These are phyloP conservation scores for Diarsia mendica DNA, from an alignment of 2,888 invertebrate species.

Conservation along the genomic window DNA sequence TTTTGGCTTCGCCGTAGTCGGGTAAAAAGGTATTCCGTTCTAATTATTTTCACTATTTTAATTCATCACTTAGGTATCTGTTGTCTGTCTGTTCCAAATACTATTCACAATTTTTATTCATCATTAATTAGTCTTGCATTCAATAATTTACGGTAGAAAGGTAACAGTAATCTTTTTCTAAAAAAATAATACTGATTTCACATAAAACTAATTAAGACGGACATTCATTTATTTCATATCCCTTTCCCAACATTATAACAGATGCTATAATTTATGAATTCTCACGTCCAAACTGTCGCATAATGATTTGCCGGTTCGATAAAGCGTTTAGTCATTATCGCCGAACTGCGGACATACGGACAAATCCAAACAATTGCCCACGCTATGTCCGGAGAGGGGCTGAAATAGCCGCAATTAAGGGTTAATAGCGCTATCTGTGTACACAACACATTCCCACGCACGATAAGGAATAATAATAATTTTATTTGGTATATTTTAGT, in stretches of 20 bases:
- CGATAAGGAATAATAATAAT: slow-evolving; percentile 17
- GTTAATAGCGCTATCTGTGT: slow-evolving; percentile 75
- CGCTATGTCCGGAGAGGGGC: slow-evolving; percentile 60
- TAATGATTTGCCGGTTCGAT: slow-evolving; percentile 79
- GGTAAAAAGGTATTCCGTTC: too few species aligned
- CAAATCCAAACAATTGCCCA: slow-evolving; percentile 71
- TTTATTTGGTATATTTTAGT: slow-evolving; percentile 1
- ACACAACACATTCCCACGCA: slow-evolving; percentile 78
- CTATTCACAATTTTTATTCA: too few species aligned
- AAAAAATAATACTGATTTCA: too few species aligned
- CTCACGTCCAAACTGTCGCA: slow-evolving; percentile 71
- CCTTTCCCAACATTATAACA: neutral
- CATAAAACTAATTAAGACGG: neutral
- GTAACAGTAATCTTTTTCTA: too few species aligned
- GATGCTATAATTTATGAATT: slow-evolving; percentile 60
- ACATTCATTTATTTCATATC: neutral
- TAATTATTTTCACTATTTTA: too few species aligned
- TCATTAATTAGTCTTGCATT: too few species aligned
- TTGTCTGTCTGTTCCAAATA: too few species aligned
- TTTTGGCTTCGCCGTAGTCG: too few species aligned
- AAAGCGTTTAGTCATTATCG: slow-evolving; percentile 77
- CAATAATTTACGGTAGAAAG: too few species aligned
- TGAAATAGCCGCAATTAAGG: slow-evolving; percentile 75
- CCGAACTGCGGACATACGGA: slow-evolving; percentile 71
- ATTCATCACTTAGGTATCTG: too few species aligned